Conservation (phyloP, 2,888 invertebrate species). For the Stictocephala bisonia region DNA sequence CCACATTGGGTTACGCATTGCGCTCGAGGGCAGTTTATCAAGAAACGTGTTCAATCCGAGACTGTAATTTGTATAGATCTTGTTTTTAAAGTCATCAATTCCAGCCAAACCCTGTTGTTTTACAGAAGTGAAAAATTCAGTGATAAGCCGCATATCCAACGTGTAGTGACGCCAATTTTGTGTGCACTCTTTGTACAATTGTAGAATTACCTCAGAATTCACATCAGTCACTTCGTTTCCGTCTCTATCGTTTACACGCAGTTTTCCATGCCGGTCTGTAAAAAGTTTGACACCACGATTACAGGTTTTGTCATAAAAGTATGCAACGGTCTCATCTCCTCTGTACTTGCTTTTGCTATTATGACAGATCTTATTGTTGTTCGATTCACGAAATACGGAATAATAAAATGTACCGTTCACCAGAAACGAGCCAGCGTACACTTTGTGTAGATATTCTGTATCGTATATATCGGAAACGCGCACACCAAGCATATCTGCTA, state of each 20-base stretch:
- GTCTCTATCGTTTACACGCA: conserved; percentile 7
- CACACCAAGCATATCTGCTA: neutral
- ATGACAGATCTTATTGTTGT: conserved; percentile 9
- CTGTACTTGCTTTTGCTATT: neutral
- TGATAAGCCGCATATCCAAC: neutral
- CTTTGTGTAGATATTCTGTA: neutral
- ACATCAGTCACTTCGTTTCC: neutral
- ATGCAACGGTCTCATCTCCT: neutral
- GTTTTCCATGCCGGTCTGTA: neutral
- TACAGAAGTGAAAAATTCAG: neutral
- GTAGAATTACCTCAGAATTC: neutral
- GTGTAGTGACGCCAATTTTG: neutral
- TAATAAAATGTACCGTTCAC: conserved; percentile 11
- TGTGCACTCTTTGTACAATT: conserved; percentile 1
- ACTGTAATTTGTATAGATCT: conserved; percentile 5
- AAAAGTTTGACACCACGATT: conserved; percentile 2
- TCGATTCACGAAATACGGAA: conserved; percentile 1
- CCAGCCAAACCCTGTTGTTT: neutral
- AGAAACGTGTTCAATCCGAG: neutral
- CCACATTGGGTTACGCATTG: neutral
- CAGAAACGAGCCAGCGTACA: neutral
- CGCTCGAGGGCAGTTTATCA: neutral
- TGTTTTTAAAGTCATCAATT: conserved; percentile 1
- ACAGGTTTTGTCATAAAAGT: neutral
- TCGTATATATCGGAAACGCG: neutral